phyloP scores from a whole-genome alignment of 2,797 vertebrate genomes.

The Rallus crepitans region DNA sequence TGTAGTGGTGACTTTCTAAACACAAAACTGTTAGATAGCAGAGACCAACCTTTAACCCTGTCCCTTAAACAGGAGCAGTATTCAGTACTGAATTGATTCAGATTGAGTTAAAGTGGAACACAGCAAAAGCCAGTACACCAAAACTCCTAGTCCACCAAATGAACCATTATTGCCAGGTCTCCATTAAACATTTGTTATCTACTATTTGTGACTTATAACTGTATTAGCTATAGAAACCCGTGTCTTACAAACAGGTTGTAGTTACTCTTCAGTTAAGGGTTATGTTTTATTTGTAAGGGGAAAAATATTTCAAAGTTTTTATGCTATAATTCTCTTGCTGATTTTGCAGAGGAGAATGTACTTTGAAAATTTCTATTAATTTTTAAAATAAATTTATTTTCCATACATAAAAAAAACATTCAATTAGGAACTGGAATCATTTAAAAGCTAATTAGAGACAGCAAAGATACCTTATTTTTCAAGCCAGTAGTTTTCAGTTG shows the following conservation, averaged over 20 bases:
- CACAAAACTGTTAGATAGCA: not conserved
- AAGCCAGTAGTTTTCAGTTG: slow-evolving; percentile 70
- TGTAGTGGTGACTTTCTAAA: not conserved
- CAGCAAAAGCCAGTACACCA: not conserved
- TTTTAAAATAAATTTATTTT: slow-evolving; percentile 63
- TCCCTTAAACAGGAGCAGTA: not conserved
- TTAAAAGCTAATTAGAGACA: slow-evolving; percentile 69
- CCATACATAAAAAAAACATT: slow-evolving; percentile 16
- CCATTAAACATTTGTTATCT: not conserved
- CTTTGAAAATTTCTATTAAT: slow-evolving; percentile 50
- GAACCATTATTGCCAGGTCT: not conserved
- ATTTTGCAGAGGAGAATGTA: not conserved
- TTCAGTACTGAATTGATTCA: not conserved
- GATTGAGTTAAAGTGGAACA: not conserved
- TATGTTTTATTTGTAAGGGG: not conserved
- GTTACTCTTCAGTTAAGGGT: not conserved
- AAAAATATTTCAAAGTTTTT: slow-evolving; percentile 18
- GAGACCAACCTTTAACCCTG: not conserved
- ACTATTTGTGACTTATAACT: not conserved
- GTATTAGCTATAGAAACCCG: not conserved
- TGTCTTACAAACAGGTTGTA: not conserved
- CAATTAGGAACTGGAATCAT: slow-evolving; percentile 51
- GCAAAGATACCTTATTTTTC: slow-evolving; percentile 69
- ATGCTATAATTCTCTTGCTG: not conserved
- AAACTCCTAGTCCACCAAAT: not conserved